These are phyloP conservation scores for Mesaphorura yosii DNA, from an alignment of 1,140 invertebrate species.

Conservation along the genomic window DNA sequence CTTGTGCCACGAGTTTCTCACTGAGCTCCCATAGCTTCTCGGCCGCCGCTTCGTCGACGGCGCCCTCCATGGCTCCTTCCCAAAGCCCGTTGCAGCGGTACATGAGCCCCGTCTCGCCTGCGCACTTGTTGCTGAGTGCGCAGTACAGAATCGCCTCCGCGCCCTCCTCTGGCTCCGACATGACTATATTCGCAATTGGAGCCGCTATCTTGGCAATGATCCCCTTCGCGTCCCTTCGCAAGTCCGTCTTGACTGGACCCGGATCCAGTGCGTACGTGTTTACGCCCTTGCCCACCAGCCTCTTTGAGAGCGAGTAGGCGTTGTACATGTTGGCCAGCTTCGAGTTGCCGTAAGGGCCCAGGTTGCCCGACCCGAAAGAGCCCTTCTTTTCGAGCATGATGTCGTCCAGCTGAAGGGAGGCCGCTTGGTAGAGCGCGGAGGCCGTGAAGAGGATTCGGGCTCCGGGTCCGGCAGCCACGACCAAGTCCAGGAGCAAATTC, in stretches of 20 bases:
- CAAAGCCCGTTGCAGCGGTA: constrained; percentile 34
- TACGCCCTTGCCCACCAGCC: constrained; percentile 9
- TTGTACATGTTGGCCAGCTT: constrained; percentile 24
- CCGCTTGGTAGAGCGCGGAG: neutral
- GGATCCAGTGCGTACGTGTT: constrained; percentile 8
- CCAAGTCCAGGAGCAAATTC: neutral
- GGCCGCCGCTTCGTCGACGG: neutral
- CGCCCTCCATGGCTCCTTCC: neutral
- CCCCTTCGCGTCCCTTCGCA: neutral
- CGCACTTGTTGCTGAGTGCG: constrained; percentile 54
- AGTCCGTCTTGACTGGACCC: constrained; percentile 8
- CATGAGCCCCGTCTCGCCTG: constrained; percentile 50
- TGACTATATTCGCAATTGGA: no score
- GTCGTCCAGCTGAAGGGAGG: constrained; percentile 10
- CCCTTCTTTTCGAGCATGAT: constrained; percentile 7
- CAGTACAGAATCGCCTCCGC: constrained; percentile 70
- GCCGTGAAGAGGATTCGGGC: constrained; percentile 25
- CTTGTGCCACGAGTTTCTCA: neutral
- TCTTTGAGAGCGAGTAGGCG: constrained; percentile 7
- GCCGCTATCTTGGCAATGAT: no score
- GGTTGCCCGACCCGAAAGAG: neutral
- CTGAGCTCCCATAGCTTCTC: neutral
- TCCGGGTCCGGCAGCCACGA: neutral
- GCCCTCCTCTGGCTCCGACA: no score
- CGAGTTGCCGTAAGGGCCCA: constrained; percentile 37